Base-by-base conservation (phyloP, 2,797 vertebrate species). In the Myotis findleyi region DNA sequence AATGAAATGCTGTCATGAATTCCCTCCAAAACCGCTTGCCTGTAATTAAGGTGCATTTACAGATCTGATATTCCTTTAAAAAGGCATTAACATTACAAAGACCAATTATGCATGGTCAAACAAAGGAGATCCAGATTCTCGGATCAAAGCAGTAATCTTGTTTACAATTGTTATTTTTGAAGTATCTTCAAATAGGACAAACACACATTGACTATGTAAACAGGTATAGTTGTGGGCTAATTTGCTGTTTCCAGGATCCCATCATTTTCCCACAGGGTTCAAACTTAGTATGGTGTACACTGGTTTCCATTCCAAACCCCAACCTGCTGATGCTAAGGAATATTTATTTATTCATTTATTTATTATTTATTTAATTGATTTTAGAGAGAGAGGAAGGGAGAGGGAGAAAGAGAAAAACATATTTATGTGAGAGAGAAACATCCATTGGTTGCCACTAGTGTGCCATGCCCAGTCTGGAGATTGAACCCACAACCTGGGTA, bases 31-130 rank as follows among this genome's bases (percentile, higher is more conserved):
- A 98, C 97, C 81, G 97, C 97, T 97, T 97, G 97, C 97, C 98
- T 98, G 97, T 98, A 98, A 98, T 98, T 98, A 98, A 98, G 96
- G 98, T 97, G 97, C 96, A 98, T 98, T 98, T 98, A 95, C 98
- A 98, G 97, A 98, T 98, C 98, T 98, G 97, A 98, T 98, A 98
- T 97, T 97, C 96, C 96, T 98, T 98, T 98, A 98, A 98, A 98
- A 97, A 97, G 97, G 89, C 88, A 97, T 98, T 98, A 98, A 97
- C 98, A 98, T 97, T 93, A 97, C 98, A 98, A 98, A 98, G 97
- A 95, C 98, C 97, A 98, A 98, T 98, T 98, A 98, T 98, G 98
- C 98, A 95, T 98, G 98, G 98, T 98, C 97, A 98, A 98, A 98
- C 98, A 98, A 98, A 98, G 97, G 97, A 97, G 97, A 98, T 98